Conservation (phyloP, 2,888 invertebrate genomes). For the Cinara cedri region DNA sequence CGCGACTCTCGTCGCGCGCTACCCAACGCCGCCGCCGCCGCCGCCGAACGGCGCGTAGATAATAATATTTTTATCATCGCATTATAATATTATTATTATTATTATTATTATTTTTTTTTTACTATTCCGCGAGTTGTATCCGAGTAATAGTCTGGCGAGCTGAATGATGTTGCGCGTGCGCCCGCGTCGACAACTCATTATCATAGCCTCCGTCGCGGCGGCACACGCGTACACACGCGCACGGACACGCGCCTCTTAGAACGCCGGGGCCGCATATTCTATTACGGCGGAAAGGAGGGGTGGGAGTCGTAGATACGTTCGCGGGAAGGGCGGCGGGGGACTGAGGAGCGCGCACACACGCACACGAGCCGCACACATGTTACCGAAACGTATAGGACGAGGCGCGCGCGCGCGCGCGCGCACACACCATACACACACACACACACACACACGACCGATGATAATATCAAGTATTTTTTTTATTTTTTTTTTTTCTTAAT, state of each 20-base stretch:
- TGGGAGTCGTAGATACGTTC: too few species aligned
- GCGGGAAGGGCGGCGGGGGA: background rate
- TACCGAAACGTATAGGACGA: too few species aligned
- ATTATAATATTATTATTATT: too few species aligned
- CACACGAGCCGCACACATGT: background rate
- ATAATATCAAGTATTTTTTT: background rate
- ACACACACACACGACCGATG: background rate
- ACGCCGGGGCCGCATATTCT: too few species aligned
- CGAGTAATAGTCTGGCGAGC: too few species aligned
- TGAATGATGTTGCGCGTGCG: conserved; percentile 24
- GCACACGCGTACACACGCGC: background rate
- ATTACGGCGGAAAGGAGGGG: too few species aligned
- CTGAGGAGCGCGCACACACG: background rate
- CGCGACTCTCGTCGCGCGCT: too few species aligned
- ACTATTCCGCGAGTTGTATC: too few species aligned
- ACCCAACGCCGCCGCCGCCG: background rate
- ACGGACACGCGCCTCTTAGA: background rate
- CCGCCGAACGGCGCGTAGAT: background rate
- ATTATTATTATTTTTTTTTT: too few species aligned
- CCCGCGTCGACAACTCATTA: background rate
- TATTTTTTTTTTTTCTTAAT: background rate
- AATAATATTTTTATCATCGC: too few species aligned
- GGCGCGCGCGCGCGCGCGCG: background rate
- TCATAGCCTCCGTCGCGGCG: background rate
- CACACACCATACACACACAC: background rate